Evolutionary conservation across 1,140 invertebrate genomes (phyloP).

Genomic region (Piezodorus guildinii): DNA sequence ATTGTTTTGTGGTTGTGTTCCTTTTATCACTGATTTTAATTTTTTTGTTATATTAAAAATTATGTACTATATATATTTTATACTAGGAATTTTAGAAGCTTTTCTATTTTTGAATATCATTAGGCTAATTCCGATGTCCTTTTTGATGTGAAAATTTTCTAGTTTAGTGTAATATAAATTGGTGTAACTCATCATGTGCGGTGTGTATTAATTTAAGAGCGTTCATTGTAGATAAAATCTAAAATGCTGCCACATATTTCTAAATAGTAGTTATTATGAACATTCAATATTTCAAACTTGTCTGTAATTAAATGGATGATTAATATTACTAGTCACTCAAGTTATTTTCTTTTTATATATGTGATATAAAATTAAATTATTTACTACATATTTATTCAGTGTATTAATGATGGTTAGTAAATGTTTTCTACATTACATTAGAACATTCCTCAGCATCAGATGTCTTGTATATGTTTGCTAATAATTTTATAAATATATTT

Average conservation of each 20-base stretch:
- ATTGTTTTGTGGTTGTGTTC: constrained; percentile 27
- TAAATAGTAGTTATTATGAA: no score
- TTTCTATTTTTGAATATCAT: constrained; percentile 25
- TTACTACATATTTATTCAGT: no score
- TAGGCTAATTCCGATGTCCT: constrained; percentile 22
- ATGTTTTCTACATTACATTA: background rate
- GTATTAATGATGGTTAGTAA: background rate
- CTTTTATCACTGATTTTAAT: constrained; percentile 25
- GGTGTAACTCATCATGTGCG: constrained; percentile 14
- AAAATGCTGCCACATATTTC: no score
- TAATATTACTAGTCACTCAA: no score
- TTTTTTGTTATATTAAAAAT: constrained; percentile 18
- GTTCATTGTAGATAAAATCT: constrained; percentile 16
- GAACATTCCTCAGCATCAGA: background rate
- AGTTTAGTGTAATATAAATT: constrained; percentile 22
- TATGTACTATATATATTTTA: constrained; percentile 23
- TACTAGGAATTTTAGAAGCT: constrained; percentile 21
- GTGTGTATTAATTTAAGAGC: constrained; percentile 18
- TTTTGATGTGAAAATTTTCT: constrained; percentile 25
- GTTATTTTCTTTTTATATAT: background rate
- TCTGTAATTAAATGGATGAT: no score
- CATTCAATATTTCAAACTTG: no score
- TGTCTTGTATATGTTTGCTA: background rate
- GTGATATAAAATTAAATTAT: background rate
- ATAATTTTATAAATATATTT: background rate